Conservation (phyloP, 2,888 invertebrate species). For the Orgyia antiqua region DNA sequence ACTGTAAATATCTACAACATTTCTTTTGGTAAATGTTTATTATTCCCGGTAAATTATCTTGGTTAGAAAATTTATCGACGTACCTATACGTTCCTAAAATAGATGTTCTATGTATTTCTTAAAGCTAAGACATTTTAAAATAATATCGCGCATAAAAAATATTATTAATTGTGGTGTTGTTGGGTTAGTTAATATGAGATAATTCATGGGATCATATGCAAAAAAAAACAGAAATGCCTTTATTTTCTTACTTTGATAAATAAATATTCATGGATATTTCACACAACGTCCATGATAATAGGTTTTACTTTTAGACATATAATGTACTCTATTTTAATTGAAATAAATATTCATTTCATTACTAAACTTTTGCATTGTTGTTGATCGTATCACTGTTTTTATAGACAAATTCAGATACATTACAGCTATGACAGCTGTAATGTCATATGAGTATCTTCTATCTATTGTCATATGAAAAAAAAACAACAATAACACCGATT, state of each 20-base stretch:
- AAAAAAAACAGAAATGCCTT: too few relatives aligned
- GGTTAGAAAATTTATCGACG: neutral
- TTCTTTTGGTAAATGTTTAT: neutral
- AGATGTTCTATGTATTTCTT: neutral
- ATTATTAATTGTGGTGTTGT: neutral
- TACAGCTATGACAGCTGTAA: too few relatives aligned
- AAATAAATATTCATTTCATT: too few relatives aligned
- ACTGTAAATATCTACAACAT: neutral
- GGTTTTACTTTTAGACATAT: neutral
- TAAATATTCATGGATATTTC: too few relatives aligned
- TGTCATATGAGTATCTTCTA: too few relatives aligned
- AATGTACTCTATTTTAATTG: neutral
- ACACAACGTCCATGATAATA: neutral
- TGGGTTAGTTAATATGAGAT: too few relatives aligned
- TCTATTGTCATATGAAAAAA: too few relatives aligned
- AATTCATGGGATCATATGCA: too few relatives aligned
- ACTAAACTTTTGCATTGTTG: too few relatives aligned
- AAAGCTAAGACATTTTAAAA: neutral
- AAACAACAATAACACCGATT: neutral
- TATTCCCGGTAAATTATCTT: neutral
- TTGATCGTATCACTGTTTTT: too few relatives aligned
- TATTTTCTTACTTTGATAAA: too few relatives aligned
- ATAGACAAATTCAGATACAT: too few relatives aligned
- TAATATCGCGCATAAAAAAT: neutral
- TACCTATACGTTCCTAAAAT: neutral